phyloP scores from a whole-genome alignment of 1,140 invertebrate genomes.

The Macrobrachium nipponense region DNA sequence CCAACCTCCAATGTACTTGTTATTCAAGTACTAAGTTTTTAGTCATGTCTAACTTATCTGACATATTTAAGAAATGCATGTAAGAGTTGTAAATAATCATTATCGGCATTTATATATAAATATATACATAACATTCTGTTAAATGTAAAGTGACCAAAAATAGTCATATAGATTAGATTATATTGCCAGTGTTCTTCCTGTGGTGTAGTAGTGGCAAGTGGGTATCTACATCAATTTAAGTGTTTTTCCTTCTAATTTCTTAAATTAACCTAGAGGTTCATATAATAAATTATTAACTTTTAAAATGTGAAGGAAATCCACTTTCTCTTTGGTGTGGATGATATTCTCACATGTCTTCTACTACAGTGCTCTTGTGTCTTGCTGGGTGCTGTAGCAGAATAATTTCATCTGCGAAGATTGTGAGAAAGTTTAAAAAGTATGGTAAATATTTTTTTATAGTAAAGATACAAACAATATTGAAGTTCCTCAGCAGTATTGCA shows the following conservation, averaged over 20 bases:
- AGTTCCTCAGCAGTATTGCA: slow-evolving; percentile 2
- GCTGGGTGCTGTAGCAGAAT: slow-evolving; percentile 48
- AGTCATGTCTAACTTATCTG: slow-evolving; percentile 34
- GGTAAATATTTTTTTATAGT: slow-evolving; percentile 20
- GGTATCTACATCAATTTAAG: not conserved
- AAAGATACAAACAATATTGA: not conserved
- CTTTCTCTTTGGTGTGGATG: not conserved
- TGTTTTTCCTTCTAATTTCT: not conserved
- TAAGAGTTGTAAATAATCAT: slow-evolving; percentile 54
- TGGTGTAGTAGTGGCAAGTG: slow-evolving; percentile 45
- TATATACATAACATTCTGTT: slow-evolving; percentile 22
- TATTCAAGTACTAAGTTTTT: slow-evolving; percentile 43
- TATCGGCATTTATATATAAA: slow-evolving; percentile 50
- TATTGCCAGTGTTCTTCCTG: slow-evolving; percentile 58
- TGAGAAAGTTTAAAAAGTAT: slow-evolving; percentile 22
- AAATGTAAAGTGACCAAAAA: slow-evolving; percentile 39
- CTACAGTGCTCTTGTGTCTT: slow-evolving; percentile 50
- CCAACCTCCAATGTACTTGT: slow-evolving; percentile 26
- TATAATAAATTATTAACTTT: too few relatives aligned
- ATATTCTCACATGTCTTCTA: slow-evolving; percentile 10
- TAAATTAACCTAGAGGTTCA: not conserved
- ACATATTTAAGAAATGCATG: slow-evolving; percentile 49
- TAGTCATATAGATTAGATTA: slow-evolving; percentile 59
- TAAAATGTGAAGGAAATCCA: not conserved
- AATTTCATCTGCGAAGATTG: slow-evolving; percentile 26